Base-by-base conservation (phyloP, 2,113 vertebrate genomes). In the Rhinichthys klamathensis region DNA sequence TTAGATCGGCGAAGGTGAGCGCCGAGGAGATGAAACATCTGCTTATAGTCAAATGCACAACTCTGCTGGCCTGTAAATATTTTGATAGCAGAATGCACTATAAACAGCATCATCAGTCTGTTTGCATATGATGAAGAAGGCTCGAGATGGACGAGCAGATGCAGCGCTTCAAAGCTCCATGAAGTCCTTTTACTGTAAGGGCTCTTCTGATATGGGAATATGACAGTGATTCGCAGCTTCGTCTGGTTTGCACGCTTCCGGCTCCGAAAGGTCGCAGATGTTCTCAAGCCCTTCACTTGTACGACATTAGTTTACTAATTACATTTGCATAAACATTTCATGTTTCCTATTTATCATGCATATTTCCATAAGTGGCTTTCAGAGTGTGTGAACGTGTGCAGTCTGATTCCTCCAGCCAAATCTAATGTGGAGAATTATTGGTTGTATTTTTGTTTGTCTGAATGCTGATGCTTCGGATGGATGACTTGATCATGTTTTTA, bases 21-120 rank as follows among this genome's bases (percentile, higher is more conserved):
- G 12, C 7, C 23, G 85, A 51, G 82, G 46, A 74, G 90, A 79
- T 92, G 92, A 85, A 65, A 92, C 93, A 95, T 93, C 92, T 95
- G 93, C 92, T 83, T 89, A 86, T 87, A 91, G 92, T 91, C 89
- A 94, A 91, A 89, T 18, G 51, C 51, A 21, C 16, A 56, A 7
- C 51, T 56, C 54, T 89, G 89, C 94, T 93, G 89, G 91, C 91
- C 92, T 94, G 92, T 95, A 95, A 95, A 96, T 94, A 95, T 94
- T 94, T 93, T 93, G 92, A 93, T 92, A 90, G 94, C 91, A 91
- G 89, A 94, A 89, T 90, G 93, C 93, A 91, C 93, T 91, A 92
- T 93, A 92, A 93, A 93, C 91, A 94, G 93, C 92, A 90, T 91
- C 90, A 90, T 91, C 90, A 89, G 6, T 91, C 89, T 81, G 94